Evolutionary conservation across 1,140 invertebrate species (phyloP).

Genomic region (Leptinotarsa texana): DNA sequence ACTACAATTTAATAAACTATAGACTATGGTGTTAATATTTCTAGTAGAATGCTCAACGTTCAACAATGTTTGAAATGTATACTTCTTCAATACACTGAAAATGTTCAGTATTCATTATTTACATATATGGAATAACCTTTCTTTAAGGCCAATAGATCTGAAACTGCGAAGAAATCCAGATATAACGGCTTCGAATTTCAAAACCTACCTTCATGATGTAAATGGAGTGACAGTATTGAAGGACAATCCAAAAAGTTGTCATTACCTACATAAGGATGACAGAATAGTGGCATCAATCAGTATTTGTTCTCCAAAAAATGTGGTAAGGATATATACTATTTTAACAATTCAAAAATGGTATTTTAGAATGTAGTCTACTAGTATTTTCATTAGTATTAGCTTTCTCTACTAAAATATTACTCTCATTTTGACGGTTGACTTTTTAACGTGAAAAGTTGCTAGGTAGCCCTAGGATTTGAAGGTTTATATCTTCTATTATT

Average conservation of each 20-base stretch:
- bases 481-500: too few species aligned
- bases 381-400: too few species aligned
- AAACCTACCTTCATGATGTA: constrained; percentile 56
- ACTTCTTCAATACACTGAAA: too few species aligned
- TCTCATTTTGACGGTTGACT: too few species aligned
- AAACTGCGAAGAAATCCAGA: constrained; percentile 58
- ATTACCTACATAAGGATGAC: constrained; percentile 59
- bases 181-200: constrained; percentile 56
- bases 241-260: constrained; percentile 53
- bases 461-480: too few species aligned
- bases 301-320: constrained; percentile 56
- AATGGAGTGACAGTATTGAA: constrained; percentile 45
- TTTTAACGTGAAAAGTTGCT: too few species aligned
- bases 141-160: constrained; percentile 54
- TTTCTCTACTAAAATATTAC: too few species aligned
- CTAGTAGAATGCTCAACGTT: too few species aligned
- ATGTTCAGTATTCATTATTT: too few species aligned
- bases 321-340: constrained; percentile 51
- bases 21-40: too few species aligned
- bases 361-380: background rate
- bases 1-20: too few species aligned
- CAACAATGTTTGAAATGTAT: too few species aligned
- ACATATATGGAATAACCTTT: background rate
- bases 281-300: constrained; percentile 59
- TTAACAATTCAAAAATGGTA: background rate